A percentile compares a stretch with the other conserved stretches of the same genome.
phyloP scores from a whole-genome alignment of 2,797 vertebrate genomes.

The Sylvilagus floridanus region DNA sequence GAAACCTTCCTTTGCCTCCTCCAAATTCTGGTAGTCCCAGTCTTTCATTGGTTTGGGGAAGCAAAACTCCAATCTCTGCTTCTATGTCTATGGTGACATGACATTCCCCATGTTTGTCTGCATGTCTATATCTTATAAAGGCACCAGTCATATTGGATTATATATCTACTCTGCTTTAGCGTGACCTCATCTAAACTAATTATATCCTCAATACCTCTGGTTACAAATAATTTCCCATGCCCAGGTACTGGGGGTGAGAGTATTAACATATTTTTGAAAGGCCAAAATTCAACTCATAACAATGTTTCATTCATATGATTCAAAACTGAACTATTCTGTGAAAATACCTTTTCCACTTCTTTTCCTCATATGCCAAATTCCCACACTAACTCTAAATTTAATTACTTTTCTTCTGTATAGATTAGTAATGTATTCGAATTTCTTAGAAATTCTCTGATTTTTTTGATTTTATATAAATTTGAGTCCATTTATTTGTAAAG shows the following conservation, averaged over 20 bases:
- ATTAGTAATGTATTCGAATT: background rate
- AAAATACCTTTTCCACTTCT: background rate
- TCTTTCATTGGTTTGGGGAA: background rate
- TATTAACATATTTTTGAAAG: background rate
- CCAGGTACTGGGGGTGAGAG: background rate
- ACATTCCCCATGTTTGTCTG: background rate
- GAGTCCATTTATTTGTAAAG: background rate
- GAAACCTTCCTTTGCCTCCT: background rate
- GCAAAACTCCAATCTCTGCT: background rate
- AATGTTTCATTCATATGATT: background rate
- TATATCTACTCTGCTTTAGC: background rate
- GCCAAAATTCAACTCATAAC: background rate
- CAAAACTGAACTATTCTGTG: background rate
- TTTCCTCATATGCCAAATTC: background rate
- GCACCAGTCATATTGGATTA: background rate
- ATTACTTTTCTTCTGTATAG: background rate
- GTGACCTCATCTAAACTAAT: background rate
- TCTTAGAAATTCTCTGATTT: constrained; percentile 22
- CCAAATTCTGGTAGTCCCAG: background rate
- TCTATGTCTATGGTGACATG: background rate
- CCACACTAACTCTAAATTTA: background rate
- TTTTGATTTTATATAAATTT: background rate
- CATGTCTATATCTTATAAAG: background rate
- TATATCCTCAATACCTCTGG: background rate
- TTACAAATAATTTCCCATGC: background rate